Evolutionary conservation across 2,797 vertebrate genomes (phyloP).

Genomic region (Anisognathus igniventris): DNA sequence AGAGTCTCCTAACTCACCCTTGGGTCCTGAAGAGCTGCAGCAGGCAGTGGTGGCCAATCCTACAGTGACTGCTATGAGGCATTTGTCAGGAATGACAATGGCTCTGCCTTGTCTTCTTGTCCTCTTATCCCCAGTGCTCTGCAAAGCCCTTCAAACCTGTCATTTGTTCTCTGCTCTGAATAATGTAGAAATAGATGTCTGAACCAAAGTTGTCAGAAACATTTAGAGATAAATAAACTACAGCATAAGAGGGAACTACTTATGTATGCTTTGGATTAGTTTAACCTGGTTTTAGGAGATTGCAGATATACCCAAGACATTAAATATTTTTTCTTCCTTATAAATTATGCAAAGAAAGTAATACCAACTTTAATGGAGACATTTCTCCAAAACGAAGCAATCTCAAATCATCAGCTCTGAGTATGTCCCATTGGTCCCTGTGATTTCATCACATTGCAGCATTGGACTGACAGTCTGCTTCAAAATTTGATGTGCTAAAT

Average conservation of each 20-base stretch:
- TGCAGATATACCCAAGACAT: neutral
- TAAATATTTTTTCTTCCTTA: neutral
- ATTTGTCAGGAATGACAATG: neutral
- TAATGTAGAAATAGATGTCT: neutral
- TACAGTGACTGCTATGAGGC: neutral
- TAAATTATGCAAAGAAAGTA: conserved; percentile 11
- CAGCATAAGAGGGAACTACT: neutral
- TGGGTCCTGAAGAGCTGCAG: neutral
- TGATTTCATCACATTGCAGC: neutral
- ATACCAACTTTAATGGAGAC: neutral
- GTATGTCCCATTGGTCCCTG: neutral
- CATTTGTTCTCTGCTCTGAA: neutral
- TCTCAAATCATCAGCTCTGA: neutral
- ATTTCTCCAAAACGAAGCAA: neutral
- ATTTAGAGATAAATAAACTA: neutral
- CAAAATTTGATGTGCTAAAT: neutral
- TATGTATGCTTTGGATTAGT: neutral
- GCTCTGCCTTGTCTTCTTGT: neutral
- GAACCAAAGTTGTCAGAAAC: neutral
- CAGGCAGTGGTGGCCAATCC: neutral
- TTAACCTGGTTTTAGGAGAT: neutral
- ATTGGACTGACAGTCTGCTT: neutral
- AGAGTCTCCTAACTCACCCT: neutral
- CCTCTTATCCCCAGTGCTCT: neutral
- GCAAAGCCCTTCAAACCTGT: neutral